A percentile compares a stretch with the other conserved stretches of the same genome.
phyloP scores from a whole-genome alignment of 1,140 invertebrate genomes.

The Caenorhabditis tropicalis region DNA sequence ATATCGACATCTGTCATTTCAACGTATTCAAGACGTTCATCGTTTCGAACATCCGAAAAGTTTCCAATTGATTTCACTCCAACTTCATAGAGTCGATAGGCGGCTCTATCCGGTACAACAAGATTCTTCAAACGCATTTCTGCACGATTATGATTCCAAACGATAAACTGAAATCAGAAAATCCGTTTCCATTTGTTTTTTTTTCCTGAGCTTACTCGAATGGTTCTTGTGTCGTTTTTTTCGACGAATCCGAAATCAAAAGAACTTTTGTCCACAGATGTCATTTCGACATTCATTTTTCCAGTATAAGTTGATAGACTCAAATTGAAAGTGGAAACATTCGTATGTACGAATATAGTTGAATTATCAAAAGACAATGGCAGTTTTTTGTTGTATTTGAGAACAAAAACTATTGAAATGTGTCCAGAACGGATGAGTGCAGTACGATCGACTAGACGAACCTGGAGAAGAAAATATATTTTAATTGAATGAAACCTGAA shows the following conservation, averaged over 20 bases:
- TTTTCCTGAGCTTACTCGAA: conserved; percentile 71
- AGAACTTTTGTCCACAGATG: conserved; percentile 75
- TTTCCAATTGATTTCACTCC: conserved; percentile 33
- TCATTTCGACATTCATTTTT: conserved; percentile 76
- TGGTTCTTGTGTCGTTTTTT: conserved; percentile 78
- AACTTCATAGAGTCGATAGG: conserved; percentile 48
- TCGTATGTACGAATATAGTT: conserved; percentile 79
- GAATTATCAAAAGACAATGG: conserved; percentile 77
- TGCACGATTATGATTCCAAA: conserved; percentile 52
- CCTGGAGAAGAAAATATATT: conserved; percentile 74
- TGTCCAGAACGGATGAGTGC: conserved; percentile 77
- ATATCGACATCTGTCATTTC: conserved; percentile 44
- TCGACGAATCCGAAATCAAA: conserved; percentile 82
- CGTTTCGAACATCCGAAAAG: conserved; percentile 22
- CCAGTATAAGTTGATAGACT: conserved; percentile 81
- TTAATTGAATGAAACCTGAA: conserved; percentile 68
- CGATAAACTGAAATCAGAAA: conserved; percentile 50
- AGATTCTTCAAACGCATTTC: conserved; percentile 18
- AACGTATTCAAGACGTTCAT: not conserved
- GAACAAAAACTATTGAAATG: conserved; percentile 76
- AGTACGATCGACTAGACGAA: conserved; percentile 50
- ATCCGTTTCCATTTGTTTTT: no score
- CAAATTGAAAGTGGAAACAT: conserved; percentile 79
- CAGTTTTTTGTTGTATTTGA: conserved; percentile 76
- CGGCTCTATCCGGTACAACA: not conserved